Conservation (phyloP, 2,888 invertebrate species). For the Phyllotreta striolata region DNA sequence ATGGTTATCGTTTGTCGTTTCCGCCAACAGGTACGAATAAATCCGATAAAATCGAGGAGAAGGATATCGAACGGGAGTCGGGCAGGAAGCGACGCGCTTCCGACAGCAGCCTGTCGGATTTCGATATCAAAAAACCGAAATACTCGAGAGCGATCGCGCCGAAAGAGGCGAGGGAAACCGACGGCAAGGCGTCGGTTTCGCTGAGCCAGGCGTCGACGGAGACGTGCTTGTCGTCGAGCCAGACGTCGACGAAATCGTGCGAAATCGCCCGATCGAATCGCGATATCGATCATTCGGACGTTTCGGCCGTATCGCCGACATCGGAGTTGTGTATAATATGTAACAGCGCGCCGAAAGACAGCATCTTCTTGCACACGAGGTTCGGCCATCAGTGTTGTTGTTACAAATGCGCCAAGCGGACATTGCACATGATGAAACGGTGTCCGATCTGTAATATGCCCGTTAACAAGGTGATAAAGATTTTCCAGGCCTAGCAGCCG, state of each 20-base stretch:
- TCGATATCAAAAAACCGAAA: slow-evolving; percentile 45
- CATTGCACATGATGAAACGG: slow-evolving; percentile 69
- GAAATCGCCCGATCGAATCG: no score
- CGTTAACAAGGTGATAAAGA: slow-evolving; percentile 71
- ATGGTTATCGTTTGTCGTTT: slow-evolving; percentile 20
- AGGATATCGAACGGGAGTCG: slow-evolving; percentile 12
- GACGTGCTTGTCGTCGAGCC: neutral
- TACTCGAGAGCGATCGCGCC: slow-evolving; percentile 1
- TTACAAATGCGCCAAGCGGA: slow-evolving; percentile 73
- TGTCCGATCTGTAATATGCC: slow-evolving; percentile 76
- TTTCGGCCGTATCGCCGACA: slow-evolving; percentile 23
- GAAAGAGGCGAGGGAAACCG: neutral
- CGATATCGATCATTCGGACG: slow-evolving; percentile 2
- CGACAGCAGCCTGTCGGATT: slow-evolving; percentile 53
- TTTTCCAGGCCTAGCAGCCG: slow-evolving; percentile 58
- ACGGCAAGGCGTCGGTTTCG: slow-evolving; percentile 16
- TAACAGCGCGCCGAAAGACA: slow-evolving; percentile 69
- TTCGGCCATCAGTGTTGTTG: slow-evolving; percentile 76
- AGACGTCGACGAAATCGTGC: slow-evolving; percentile 10
- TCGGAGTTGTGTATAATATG: slow-evolving; percentile 68
- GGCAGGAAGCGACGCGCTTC: slow-evolving; percentile 48
- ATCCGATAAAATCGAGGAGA: slow-evolving; percentile 8
- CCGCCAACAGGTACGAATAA: slow-evolving; percentile 25
- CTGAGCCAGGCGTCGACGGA: slow-evolving; percentile 23
- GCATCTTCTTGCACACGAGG: slow-evolving; percentile 73